A percentile compares a stretch with the other conserved stretches of the same genome.
Conservation (phyloP, 2,888 invertebrate genomes). For the Asteroscopus sphinx region DNA sequence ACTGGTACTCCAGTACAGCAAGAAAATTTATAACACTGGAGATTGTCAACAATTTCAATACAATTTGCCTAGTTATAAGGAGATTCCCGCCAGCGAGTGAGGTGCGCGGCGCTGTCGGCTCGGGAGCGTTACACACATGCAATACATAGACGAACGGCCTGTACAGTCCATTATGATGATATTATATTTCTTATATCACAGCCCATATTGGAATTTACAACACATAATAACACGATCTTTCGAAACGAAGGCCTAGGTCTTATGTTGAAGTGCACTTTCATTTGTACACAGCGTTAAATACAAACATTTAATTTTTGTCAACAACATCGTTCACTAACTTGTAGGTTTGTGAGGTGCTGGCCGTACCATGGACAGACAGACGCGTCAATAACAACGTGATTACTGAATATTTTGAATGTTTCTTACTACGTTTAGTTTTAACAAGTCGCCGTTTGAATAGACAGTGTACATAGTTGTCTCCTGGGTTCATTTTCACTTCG, state of each 20-base stretch:
- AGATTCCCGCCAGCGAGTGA: constrained; percentile 9
- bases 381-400: constrained; percentile 48
- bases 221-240: constrained; percentile 87
- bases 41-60: constrained; percentile 41
- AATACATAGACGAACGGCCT: constrained; percentile 91
- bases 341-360: constrained; percentile 71
- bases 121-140: constrained; percentile 77
- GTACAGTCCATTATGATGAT: constrained; percentile 92
- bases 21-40: constrained; percentile 22
- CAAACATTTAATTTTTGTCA: constrained; percentile 83
- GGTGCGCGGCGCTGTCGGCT: constrained; percentile 47
- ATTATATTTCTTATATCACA: constrained; percentile 92
- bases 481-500: constrained; percentile 24
- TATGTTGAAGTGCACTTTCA: constrained; percentile 88
- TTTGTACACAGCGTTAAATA: constrained; percentile 89
- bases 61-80: constrained; percentile 20
- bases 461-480: constrained; percentile 48
- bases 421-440: constrained; percentile 26
- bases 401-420: constrained; percentile 34
- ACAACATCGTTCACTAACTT: constrained; percentile 82
- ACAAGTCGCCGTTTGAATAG: constrained; percentile 38
- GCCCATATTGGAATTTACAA: constrained; percentile 94
- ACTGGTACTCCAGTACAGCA: too few relatives aligned
- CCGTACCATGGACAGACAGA: constrained; percentile 70
- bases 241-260: constrained; percentile 84